Conservation (phyloP, 2,888 invertebrate species). For the Megastigmus dorsalis region DNA sequence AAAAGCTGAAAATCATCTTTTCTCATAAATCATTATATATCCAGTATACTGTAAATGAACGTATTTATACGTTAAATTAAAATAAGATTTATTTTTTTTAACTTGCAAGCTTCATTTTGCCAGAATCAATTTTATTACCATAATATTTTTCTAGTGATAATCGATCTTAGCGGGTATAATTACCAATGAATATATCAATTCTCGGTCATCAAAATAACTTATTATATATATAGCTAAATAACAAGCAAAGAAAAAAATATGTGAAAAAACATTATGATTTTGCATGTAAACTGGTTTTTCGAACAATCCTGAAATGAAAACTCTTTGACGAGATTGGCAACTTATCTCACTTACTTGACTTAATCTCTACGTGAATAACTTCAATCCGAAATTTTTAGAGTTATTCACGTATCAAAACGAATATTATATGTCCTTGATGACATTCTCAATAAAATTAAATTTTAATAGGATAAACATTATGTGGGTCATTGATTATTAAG, state of each 20-base stretch:
- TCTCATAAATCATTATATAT: too few relatives aligned
- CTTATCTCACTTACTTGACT: constrained; percentile 28
- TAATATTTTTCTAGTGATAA: too few relatives aligned
- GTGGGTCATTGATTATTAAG: constrained; percentile 49
- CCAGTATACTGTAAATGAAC: too few relatives aligned
- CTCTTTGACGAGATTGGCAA: constrained; percentile 13
- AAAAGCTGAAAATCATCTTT: too few relatives aligned
- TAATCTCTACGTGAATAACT: constrained; percentile 42
- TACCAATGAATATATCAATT: not conserved
- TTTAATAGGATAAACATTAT: constrained; percentile 50
- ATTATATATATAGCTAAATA: not conserved
- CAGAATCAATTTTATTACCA: too few relatives aligned
- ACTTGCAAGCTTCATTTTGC: too few relatives aligned
- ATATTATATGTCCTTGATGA: constrained; percentile 20
- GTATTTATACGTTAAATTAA: too few relatives aligned
- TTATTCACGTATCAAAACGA: constrained; percentile 41
- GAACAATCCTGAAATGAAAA: constrained; percentile 4
- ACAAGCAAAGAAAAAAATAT: not conserved
- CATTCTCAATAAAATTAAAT: constrained; percentile 52
- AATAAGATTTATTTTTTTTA: too few relatives aligned
- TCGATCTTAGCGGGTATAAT: too few relatives aligned
- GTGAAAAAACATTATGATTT: not conserved
- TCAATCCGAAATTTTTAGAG: constrained; percentile 28
- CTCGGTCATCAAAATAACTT: not conserved
- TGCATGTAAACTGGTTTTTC: not conserved